Base-by-base conservation (phyloP, 2,797 vertebrate species). In the Onychomys leucogaster region DNA sequence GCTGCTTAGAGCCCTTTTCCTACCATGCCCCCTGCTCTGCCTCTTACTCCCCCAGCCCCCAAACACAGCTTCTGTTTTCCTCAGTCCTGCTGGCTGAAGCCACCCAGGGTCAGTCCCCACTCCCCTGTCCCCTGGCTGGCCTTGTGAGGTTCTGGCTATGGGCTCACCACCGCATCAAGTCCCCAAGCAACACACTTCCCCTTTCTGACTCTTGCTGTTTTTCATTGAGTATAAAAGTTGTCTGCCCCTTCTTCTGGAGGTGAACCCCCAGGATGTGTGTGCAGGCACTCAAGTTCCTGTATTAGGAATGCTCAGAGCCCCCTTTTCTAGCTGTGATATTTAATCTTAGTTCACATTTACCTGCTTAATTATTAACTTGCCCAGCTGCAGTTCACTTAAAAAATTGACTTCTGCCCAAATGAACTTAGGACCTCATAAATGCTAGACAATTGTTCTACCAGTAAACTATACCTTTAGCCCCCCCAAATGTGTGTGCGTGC, bases 291-390 rank as follows among this genome's bases (percentile, higher is more conserved):
- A 32, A 43, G 3, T 73, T 84, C 55, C 87, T 95, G 61, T 25
- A 14, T 65, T 37, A 27, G 23, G 14, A 2, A 23, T 34, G 2
- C 34, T 59, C 89, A 34, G 27, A 77, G 88, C 65, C 7, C 52
- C 49, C 5, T 37, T 89, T 52, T 63, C 81, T 94, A 55, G 32
- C 2, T 11, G 5, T 29, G 29, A 75, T 19, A 34, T 78, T 27
- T 83, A 76, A 59, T 32, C 6, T 84, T 59, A 49, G 7, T 88
- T 88, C 92, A 34, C 41, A 81, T 65, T 80, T 76, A 46, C 25
- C 85, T 83, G 92, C 34, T 34, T 94, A 57, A 86, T 55, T 41
- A 32, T 76, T 97, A 46, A 21, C 29, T 91, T 67, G 57, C 27
- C 73, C 32, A 59, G 65, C n/a, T 63, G n/a, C 29, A 32, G 34